A percentile compares a stretch with the other conserved stretches of the same genome.
phyloP scores from a whole-genome alignment of 2,113 vertebrate genomes.

The Sapayoa aenigma region DNA sequence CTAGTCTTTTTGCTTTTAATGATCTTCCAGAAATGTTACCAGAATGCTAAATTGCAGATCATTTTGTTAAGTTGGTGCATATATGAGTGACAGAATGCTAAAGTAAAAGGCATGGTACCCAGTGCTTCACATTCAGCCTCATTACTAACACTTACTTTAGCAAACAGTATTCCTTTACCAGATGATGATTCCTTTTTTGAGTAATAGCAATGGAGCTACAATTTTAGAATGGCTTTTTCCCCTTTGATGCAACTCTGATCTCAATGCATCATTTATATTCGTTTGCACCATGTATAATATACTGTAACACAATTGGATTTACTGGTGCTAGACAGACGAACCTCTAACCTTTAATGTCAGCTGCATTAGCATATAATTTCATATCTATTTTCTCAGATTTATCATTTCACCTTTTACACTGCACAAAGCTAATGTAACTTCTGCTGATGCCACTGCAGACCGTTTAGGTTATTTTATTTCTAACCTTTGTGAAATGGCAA shows the following conservation, averaged over 20 bases:
- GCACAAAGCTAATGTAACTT: conserved; percentile 66
- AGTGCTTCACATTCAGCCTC: neutral
- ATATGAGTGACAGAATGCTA: neutral
- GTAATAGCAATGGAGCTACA: conserved; percentile 23
- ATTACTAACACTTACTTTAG: neutral
- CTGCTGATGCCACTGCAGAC: conserved; percentile 60
- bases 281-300: conserved; percentile 32
- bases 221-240: conserved; percentile 47
- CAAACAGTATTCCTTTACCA: neutral
- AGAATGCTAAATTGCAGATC: neutral
- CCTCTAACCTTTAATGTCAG: conserved; percentile 66
- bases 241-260: conserved; percentile 45
- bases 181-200: conserved; percentile 18
- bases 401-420: conserved; percentile 66
- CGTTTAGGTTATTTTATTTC: conserved; percentile 64
- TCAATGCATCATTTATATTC: conserved; percentile 54
- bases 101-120: neutral
- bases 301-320: conserved; percentile 56
- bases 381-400: conserved; percentile 68
- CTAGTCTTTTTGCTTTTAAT: neutral
- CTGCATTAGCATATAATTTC: conserved; percentile 67
- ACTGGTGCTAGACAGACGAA: conserved; percentile 52
- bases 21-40: neutral
- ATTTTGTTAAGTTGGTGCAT: neutral
- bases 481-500: conserved; percentile 66